Evolutionary conservation across 2,113 vertebrate species (phyloP).

Genomic region (Coreoperca whiteheadi): DNA sequence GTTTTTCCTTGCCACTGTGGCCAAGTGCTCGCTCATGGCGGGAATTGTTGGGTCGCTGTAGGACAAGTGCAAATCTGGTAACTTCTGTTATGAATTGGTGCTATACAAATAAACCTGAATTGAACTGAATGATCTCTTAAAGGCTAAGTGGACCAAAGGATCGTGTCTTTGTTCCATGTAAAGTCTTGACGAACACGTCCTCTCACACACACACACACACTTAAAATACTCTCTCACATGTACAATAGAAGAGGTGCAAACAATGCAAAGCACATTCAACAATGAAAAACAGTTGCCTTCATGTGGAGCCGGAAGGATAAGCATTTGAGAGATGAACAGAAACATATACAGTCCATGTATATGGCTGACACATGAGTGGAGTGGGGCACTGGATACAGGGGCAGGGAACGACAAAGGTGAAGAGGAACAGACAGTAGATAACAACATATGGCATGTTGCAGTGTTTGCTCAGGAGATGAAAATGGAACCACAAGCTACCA

Average conservation of each 20-base stretch:
- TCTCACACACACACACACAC: slow-evolving; percentile 27
- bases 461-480: slow-evolving; percentile 5
- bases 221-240: slow-evolving; percentile 19
- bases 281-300: not conserved
- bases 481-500: slow-evolving; percentile 16
- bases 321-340: slow-evolving; percentile 39
- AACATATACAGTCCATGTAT: slow-evolving; percentile 19
- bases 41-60: too few relatives aligned
- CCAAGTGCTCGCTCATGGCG: too few relatives aligned
- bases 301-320: slow-evolving; percentile 33
- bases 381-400: slow-evolving; percentile 1
- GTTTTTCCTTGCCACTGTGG: too few relatives aligned
- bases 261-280: slow-evolving; percentile 28
- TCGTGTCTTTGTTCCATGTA: not conserved
- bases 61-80: too few relatives aligned
- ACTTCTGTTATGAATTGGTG: too few relatives aligned
- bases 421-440: slow-evolving; percentile 17
- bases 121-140: too few relatives aligned
- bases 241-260: slow-evolving; percentile 22
- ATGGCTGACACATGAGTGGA: slow-evolving; percentile 3
- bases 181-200: not conserved
- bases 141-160: not conserved
- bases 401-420: slow-evolving; percentile 22
- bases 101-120: too few relatives aligned
- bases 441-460: slow-evolving; percentile 23